Percentiles rank a stretch among this genome's conserved stretches.
Evolutionary conservation across 2,888 invertebrate species (phyloP).

Genomic region (Erpobdella octoculata): DNA sequence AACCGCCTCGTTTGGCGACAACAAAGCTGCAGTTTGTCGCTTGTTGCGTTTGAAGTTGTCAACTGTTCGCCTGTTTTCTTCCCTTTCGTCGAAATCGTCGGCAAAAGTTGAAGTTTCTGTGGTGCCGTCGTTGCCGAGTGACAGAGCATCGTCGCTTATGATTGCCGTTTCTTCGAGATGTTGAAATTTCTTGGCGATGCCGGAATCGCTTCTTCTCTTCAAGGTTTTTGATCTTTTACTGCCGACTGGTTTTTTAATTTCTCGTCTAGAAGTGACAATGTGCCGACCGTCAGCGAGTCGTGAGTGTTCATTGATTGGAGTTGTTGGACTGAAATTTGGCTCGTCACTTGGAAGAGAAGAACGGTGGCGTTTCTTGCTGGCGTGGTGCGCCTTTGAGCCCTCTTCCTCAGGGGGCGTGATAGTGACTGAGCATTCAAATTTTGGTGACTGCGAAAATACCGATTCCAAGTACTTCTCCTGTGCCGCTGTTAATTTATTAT

Average conservation of each 20-base stretch:
- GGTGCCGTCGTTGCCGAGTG: background rate
- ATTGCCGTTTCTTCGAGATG: slow-evolving; percentile 31
- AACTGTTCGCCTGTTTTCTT: background rate
- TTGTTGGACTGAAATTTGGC: background rate
- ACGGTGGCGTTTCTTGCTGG: background rate
- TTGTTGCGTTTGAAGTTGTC: background rate
- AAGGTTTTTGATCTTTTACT: background rate
- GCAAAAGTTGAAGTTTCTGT: slow-evolving; percentile 28
- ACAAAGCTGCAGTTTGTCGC: too few relatives aligned
- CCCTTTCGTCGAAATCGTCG: slow-evolving; percentile 15
- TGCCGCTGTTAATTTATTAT: too few relatives aligned
- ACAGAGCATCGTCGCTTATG: slow-evolving; percentile 22
- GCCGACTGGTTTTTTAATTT: background rate
- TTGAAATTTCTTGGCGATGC: background rate
- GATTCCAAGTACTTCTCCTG: background rate
- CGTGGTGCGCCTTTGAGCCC: background rate
- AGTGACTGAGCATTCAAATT: slow-evolving; percentile 11
- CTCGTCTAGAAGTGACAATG: background rate
- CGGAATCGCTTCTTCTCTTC: background rate
- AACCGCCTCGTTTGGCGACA: background rate
- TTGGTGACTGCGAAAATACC: background rate
- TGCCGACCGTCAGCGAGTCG: background rate
- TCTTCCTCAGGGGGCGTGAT: slow-evolving; percentile 16
- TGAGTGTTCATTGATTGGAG: background rate
- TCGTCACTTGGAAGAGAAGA: background rate